phyloP scores from a whole-genome alignment of 2,113 vertebrate genomes.

The human (Homo sapiens) region DNA sequence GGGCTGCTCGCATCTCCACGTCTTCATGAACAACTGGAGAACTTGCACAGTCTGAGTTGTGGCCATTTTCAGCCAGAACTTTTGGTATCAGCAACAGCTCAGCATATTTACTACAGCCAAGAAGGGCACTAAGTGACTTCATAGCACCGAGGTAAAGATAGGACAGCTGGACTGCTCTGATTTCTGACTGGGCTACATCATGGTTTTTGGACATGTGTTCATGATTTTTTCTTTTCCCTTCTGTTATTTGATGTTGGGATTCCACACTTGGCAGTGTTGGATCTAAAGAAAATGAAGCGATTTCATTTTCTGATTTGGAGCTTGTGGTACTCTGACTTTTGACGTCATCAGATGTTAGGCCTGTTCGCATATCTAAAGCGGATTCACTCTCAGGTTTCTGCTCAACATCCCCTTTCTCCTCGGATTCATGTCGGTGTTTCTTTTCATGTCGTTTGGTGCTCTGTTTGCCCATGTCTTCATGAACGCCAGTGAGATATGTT shows the following conservation, averaged over 20 bases:
- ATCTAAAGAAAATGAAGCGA: slow-evolving; percentile 87
- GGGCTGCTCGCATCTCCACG: slow-evolving; percentile 93
- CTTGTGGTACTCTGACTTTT: slow-evolving; percentile 85
- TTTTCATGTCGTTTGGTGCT: slow-evolving; percentile 92
- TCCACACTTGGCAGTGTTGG: slow-evolving; percentile 74
- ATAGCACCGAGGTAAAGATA: slow-evolving; percentile 98
- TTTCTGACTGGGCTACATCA: slow-evolving; percentile 91
- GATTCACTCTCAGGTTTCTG: slow-evolving; percentile 84
- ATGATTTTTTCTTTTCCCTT: slow-evolving; percentile 89
- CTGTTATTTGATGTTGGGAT: slow-evolving; percentile 83
- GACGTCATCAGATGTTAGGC: slow-evolving; percentile 89
- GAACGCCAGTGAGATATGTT: slow-evolving; percentile 96
- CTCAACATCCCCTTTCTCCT: slow-evolving; percentile 87
- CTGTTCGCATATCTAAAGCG: slow-evolving; percentile 85
- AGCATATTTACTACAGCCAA: slow-evolving; percentile 98
- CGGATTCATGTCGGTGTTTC: slow-evolving; percentile 90
- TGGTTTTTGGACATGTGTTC: slow-evolving; percentile 88
- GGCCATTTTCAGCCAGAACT: slow-evolving; percentile 92
- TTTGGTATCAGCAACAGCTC: slow-evolving; percentile 96
- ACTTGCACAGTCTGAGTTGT: slow-evolving; percentile 93
- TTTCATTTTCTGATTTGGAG: slow-evolving; percentile 91
- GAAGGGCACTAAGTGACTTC: slow-evolving; percentile 95
- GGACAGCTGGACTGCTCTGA: slow-evolving; percentile 95
- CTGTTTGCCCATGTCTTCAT: slow-evolving; percentile 92
- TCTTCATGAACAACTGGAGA: slow-evolving; percentile 93